These are phyloP conservation scores for Pegea sp. DNA, from an alignment of 23 tunicate genomes.

Conservation along the genomic window DNA sequence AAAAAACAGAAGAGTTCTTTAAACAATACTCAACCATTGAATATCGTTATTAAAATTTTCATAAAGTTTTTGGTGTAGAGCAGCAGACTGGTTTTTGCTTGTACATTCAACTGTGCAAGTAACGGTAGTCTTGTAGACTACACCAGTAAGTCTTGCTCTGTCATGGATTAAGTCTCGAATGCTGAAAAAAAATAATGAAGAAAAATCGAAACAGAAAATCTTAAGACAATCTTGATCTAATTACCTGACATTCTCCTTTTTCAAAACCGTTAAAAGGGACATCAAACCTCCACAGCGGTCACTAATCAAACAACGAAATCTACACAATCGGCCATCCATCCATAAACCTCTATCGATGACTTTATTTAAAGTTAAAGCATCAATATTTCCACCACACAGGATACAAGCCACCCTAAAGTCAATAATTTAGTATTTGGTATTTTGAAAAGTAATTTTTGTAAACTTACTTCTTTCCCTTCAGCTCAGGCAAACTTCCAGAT, in stretches of 20 bases:
- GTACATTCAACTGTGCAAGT: conserved; percentile 48
- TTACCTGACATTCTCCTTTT: no score
- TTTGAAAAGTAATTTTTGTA: not conserved
- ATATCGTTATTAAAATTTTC: no score
- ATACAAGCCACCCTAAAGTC: conserved; percentile 51
- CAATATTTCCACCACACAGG: conserved; percentile 94
- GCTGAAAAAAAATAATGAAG: conserved; percentile 12
- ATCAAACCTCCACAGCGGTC: conserved; percentile 77
- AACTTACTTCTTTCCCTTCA: conserved; percentile 81
- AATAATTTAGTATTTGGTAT: not conserved
- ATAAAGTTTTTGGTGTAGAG: no score
- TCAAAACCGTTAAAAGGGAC: no score
- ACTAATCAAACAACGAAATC: conserved; percentile 56
- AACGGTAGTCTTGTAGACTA: conserved; percentile 69
- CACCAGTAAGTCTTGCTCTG: conserved; percentile 55
- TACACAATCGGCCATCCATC: conserved; percentile 69
- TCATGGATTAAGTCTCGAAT: conserved; percentile 81
- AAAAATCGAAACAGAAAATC: not conserved
- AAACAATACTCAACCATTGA: no score
- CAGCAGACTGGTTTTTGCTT: conserved; percentile 20
- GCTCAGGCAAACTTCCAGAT: conserved; percentile 35
- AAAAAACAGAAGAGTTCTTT: no score
- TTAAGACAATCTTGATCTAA: not conserved
- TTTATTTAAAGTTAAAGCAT: conserved; percentile 41
- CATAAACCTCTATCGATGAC: conserved; percentile 77